A percentile compares a stretch with the other conserved stretches of the same genome.
phyloP scores from a whole-genome alignment of 2,797 vertebrate genomes.

The Anguilla pacifica region DNA sequence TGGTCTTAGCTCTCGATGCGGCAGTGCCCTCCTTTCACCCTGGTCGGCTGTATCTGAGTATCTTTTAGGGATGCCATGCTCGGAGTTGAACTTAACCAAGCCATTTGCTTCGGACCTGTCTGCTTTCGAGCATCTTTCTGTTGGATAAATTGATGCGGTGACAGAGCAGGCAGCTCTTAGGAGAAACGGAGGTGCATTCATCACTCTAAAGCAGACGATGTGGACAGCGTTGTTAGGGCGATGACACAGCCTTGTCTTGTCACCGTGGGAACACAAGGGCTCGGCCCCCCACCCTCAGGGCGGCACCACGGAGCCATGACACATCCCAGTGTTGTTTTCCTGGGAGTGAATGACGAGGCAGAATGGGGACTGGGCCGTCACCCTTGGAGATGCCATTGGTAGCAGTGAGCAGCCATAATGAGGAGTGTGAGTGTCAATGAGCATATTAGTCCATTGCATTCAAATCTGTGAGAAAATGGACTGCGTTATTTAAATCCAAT shows the following conservation, averaged over 20 bases:
- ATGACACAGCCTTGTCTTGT: neutral
- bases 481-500: neutral
- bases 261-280: neutral
- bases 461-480: neutral
- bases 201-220: neutral
- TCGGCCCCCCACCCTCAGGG: neutral
- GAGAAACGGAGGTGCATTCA: neutral
- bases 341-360: neutral
- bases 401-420: conserved; percentile 19
- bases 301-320: neutral
- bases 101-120: neutral
- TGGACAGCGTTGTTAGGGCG: neutral
- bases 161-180: neutral
- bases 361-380: neutral
- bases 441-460: neutral
- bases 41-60: neutral
- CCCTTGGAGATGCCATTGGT: neutral
- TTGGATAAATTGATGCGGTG: neutral
- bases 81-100: neutral
- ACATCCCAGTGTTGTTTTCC: neutral
- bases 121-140: neutral
- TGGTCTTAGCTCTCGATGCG: neutral
- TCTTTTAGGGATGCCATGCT: neutral
- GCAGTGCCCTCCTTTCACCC: neutral
- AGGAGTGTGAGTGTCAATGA: neutral